Percentiles rank a stretch among this genome's conserved stretches.
Evolutionary conservation across 2,888 invertebrate genomes (phyloP).

Genomic region (Rhynchonema sp.): DNA sequence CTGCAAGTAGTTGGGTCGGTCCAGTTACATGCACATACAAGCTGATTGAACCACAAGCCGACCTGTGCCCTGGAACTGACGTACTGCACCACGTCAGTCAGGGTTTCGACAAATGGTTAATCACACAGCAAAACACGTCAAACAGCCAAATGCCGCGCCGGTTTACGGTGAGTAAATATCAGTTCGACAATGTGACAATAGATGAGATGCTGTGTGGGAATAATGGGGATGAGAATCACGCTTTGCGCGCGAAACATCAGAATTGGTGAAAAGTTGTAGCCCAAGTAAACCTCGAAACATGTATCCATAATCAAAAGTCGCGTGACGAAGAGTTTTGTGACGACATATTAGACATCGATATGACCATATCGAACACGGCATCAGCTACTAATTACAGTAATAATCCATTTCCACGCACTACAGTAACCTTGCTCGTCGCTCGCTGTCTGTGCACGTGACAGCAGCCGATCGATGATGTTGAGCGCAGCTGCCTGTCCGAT

Average conservation of each 20-base stretch:
- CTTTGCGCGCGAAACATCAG: neutral
- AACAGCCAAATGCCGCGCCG: constrained; percentile 53
- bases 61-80: constrained; percentile 34
- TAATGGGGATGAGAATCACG: neutral
- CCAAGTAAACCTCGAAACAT: too few relatives aligned
- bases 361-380: neutral
- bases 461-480: too few relatives aligned
- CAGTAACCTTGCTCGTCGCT: too few relatives aligned
- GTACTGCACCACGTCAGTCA: constrained; percentile 58
- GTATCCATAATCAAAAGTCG: too few relatives aligned
- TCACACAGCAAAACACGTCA: constrained; percentile 65
- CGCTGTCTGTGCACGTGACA: too few relatives aligned
- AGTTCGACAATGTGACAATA: neutral
- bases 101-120: constrained; percentile 60
- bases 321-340: too few relatives aligned
- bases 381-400: neutral
- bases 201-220: neutral
- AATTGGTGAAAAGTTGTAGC: too few relatives aligned
- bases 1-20: too few relatives aligned
- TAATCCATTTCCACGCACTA: neutral
- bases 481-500: too few relatives aligned
- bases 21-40: too few relatives aligned
- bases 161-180: neutral
- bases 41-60: too few relatives aligned
- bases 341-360: too few relatives aligned